These are phyloP conservation scores for Cryptocephalus moraei DNA, from an alignment of 2,888 invertebrate species.

Conservation along the genomic window DNA sequence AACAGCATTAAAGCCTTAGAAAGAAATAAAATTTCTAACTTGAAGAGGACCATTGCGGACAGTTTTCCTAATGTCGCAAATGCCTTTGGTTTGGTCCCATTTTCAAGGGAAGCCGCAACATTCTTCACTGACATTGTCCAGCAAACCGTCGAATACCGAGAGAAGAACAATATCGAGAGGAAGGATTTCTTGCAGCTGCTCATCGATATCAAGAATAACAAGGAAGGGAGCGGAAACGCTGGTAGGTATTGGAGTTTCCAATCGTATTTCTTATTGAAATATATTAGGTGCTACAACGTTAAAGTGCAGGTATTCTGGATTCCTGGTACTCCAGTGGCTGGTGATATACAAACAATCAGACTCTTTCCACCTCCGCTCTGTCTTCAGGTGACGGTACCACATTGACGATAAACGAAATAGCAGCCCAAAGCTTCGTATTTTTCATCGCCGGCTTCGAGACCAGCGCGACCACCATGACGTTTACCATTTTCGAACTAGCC, in stretches of 20 bases:
- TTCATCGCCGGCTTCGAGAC: conserved; percentile 21
- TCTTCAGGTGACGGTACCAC: conserved; percentile 9
- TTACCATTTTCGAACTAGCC: conserved; percentile 15
- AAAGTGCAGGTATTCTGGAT: too few species aligned
- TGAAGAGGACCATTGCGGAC: conserved; percentile 2
- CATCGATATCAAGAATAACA: conserved; percentile 19
- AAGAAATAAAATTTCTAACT: not conserved
- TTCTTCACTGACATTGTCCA: conserved; percentile 39
- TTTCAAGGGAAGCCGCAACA: conserved; percentile 16
- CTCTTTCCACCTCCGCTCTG: not conserved
- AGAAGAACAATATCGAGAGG: conserved; percentile 34
- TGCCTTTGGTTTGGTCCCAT: not conserved
- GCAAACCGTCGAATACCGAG: conserved; percentile 36
- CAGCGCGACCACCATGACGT: conserved; percentile 20
- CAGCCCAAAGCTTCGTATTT: conserved; percentile 18
- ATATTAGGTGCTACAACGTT: too few species aligned
- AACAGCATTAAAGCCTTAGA: conserved; percentile 10
- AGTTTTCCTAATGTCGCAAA: conserved; percentile 11
- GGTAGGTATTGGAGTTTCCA: too few species aligned
- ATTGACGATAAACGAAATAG: conserved; percentile 13
- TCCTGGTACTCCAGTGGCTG: too few species aligned
- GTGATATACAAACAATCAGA: too few species aligned
- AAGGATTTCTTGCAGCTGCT: conserved; percentile 46
- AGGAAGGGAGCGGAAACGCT: not conserved
- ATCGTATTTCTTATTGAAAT: too few species aligned